Conservation (phyloP, 2,797 vertebrate genomes). For the Serranus cabrilla region DNA sequence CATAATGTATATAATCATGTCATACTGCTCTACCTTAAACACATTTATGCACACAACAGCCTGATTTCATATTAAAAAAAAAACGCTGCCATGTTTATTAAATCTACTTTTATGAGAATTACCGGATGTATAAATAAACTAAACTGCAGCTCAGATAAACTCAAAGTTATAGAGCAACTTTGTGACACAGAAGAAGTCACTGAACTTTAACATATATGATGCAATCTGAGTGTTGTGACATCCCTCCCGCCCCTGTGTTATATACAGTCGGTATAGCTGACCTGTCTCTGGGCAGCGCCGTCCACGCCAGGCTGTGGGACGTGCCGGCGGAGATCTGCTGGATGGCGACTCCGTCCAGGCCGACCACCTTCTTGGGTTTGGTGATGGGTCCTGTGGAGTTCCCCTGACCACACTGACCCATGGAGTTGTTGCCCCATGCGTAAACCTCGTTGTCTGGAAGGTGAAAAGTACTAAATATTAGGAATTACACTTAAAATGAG, state of each 20-base stretch:
- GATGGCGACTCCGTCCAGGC: conserved; percentile 86
- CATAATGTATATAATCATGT: too few species aligned
- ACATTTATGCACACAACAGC: neutral
- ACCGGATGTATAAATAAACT: too few species aligned
- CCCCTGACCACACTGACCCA: conserved; percentile 90
- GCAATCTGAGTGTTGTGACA: conserved; percentile 27
- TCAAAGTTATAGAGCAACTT: neutral
- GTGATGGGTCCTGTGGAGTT: conserved; percentile 89
- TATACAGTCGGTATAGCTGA: conserved; percentile 41
- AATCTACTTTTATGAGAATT: neutral
- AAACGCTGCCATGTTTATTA: neutral
- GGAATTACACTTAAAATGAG: neutral
- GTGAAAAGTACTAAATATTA: neutral
- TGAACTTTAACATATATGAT: conserved; percentile 12
- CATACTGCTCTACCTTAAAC: neutral
- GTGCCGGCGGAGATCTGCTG: conserved; percentile 91
- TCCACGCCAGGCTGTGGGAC: conserved; percentile 90
- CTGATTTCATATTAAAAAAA: neutral
- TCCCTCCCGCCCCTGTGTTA: neutral
- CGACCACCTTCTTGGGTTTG: conserved; percentile 89
- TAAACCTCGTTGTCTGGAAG: conserved; percentile 88
- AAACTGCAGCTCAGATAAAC: too few species aligned
- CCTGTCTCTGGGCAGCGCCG: conserved; percentile 89
- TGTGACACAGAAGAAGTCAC: neutral
- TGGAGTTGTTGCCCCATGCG: conserved; percentile 90